A percentile compares a stretch with the other conserved stretches of the same genome.
Conservation (phyloP, 2,797 vertebrate genomes). For the Staurois parvus region DNA sequence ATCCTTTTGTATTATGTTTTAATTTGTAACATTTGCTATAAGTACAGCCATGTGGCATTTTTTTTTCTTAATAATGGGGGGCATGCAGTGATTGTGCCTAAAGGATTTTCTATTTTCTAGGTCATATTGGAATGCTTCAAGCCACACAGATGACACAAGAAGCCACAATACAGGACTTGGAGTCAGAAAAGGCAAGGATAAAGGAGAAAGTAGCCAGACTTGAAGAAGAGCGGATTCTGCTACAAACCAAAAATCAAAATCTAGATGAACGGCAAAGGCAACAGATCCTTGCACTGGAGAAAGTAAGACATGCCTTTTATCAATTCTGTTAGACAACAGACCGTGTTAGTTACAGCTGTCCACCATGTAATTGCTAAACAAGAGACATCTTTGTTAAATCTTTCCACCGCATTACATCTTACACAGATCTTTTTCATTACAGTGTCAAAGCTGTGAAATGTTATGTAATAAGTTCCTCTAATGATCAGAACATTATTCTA, state of each 20-base stretch:
- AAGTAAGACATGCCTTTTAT: constrained; percentile 76
- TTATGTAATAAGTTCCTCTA: background rate
- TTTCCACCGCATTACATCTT: background rate
- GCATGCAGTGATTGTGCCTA: background rate
- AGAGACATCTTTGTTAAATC: background rate
- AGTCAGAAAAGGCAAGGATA: constrained; percentile 91
- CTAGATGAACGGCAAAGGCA: constrained; percentile 92
- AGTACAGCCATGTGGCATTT: no score
- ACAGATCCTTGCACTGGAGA: constrained; percentile 90
- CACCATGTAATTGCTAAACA: background rate
- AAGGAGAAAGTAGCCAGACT: constrained; percentile 91
- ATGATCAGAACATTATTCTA: background rate
- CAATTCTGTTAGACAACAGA: background rate
- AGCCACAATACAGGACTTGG: constrained; percentile 94
- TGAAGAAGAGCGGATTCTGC: constrained; percentile 90
- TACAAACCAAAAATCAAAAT: constrained; percentile 89
- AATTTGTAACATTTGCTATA: no score
- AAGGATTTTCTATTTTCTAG: constrained; percentile 72
- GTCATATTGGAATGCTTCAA: constrained; percentile 97
- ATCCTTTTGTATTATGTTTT: no score
- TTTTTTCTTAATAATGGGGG: background rate
- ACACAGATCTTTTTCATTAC: background rate
- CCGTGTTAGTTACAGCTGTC: constrained; percentile 18
- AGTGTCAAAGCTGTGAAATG: background rate
- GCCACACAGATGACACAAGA: constrained; percentile 98